Conservation (phyloP, 23 tunicate species). For the Trididemnum clinides region DNA sequence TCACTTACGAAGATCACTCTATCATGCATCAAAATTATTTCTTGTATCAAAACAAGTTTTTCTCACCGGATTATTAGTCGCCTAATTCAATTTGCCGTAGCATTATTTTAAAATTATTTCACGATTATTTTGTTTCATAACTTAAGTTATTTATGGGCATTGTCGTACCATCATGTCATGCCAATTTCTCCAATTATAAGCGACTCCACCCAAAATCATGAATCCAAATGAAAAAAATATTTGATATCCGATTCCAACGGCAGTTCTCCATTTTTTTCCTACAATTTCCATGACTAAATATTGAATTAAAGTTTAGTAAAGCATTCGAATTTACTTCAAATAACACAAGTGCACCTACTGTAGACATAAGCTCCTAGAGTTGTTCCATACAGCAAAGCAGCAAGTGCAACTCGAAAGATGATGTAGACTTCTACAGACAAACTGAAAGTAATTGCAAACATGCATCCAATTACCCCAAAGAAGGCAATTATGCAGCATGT, state of each 20-base stretch:
- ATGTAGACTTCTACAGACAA: constrained; percentile 39
- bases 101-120: no score
- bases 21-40: no score
- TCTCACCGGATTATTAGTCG: no score
- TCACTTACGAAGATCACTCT: no score
- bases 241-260: constrained; percentile 69
- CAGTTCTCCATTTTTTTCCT: constrained; percentile 60
- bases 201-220: constrained; percentile 69
- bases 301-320: no score
- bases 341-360: no score
- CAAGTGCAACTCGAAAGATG: constrained; percentile 9
- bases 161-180: constrained; percentile 68
- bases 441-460: constrained; percentile 30
- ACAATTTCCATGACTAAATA: constrained; percentile 71
- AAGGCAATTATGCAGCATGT: constrained; percentile 8
- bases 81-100: no score
- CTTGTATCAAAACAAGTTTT: no score
- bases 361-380: constrained; percentile 53
- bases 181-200: constrained; percentile 81
- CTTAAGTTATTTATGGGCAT: no score
- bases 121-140: no score
- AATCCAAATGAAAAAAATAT: constrained; percentile 60
- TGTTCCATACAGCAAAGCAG: constrained; percentile 53
- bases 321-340: no score
- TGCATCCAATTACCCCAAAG: background rate